Evolutionary conservation across 64 coral and sea anemone species (phyloP), one percentile per base, ranked within the genome.

Genomic region (Dendrophyllia cribrosa): DNA sequence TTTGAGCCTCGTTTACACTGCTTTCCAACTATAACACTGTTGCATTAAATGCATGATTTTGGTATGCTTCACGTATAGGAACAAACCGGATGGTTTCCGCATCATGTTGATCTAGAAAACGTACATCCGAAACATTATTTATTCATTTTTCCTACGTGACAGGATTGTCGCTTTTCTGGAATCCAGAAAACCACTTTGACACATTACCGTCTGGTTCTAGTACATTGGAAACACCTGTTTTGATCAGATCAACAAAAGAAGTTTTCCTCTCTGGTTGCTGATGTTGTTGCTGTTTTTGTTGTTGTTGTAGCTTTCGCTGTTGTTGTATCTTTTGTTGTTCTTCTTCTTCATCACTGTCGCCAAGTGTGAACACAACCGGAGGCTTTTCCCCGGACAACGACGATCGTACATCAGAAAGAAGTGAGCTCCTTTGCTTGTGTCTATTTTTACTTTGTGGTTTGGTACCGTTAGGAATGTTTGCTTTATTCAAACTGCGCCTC

Each of bases 181-280:
- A 83, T 6, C 80, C 80, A 4, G 80, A 83, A 22, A 83, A 45
- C 80, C 80, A 83, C 58, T 66, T 83, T 0, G 80, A 67, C 47
- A 67, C 62, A 50, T 67, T 83, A 20, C 80, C 19, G 8, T 83
- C 80, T 13, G 60, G 80, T 17, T 83, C 80, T 17, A 83, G 9
- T 21, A 83, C 48, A 60, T 43, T 67, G 9, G 9, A 49, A 46
- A 83, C 80, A 9, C 58, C 62, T 1, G 61, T 83, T 46, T 83
- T 83, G 80, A 83, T 83, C 59, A 66, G 60, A 50, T 60, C 80
- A 20, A 83, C 80, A 16, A 83, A 45, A 10, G 80, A 83, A 21
- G 9, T 83, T 49, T 83, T 64, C 6, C 43, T 66, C 21, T 83
- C 80, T 7, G 72, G 19, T 75, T 50, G 15, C 45, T 75, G 72